Base-by-base conservation (phyloP, 2,888 invertebrate species). In the Antitype chi region DNA sequence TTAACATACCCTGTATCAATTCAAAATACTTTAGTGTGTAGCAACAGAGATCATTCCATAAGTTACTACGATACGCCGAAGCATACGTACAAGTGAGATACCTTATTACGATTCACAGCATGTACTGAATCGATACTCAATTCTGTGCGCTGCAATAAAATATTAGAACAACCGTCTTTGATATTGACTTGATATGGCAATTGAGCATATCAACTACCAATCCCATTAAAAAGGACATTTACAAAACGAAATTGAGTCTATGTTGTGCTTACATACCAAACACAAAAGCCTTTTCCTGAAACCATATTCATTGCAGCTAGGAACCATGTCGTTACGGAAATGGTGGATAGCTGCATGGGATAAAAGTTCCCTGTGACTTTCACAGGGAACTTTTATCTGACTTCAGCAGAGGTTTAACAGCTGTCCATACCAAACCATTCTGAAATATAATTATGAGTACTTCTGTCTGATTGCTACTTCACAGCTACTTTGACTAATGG, bases 51-150 rank as follows among this genome's bases (percentile, higher is more conserved):
- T 38, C n/a, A 60, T 20, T 38, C 38, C 47, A 79, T 60, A 73
- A 28, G 47, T 49, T 6, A 47, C n/a, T 25, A 0, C 52, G 47
- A 72, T 72, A 62, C 25, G 38, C 28, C 55, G 28, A 79, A 79
- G 63, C 57, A 63, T 55, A 74, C 38, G n/a, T 20, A 68, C 59
- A 49, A 70, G 71, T 66, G 13, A 66, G 25, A 43, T 57, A 73
- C 43, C 60, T 66, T 57, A 82, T 81, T 78, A 66, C 52, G 32
- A 81, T 81, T 78, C 83, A 62, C 28, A 52, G 59, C 81, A 67
- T 55, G 83, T 70, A n/a, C 70, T 15, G 13, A 6, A 70, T 70
- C 28, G 66, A 70, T 70, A 78, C 47, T 80, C 67, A 49, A 49
- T 63, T 20, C 63, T 28, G 52, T 60, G 49, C 60, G 57, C 32